Percentiles rank a stretch among this genome's conserved stretches.
These are phyloP conservation scores for Xiphias gladius DNA, from an alignment of 2,113 vertebrate species.

Conservation along the genomic window DNA sequence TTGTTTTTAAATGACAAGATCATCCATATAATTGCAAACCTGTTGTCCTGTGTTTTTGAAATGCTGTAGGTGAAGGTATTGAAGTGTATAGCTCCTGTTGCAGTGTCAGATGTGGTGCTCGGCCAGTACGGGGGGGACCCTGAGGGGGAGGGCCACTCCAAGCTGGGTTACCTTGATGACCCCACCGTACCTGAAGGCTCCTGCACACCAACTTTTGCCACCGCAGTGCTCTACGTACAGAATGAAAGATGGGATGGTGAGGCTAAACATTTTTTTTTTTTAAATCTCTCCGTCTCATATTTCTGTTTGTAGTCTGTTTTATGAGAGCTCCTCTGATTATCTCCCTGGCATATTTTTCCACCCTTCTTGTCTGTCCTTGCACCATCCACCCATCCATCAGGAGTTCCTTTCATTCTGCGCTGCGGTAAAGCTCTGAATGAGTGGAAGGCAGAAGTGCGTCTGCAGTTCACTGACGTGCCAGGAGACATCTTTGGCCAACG, in stretches of 20 bases:
- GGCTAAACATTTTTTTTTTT: constrained; percentile 27
- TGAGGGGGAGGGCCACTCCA: constrained; percentile 84
- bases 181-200: constrained; percentile 89
- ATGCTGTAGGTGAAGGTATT: constrained; percentile 90
- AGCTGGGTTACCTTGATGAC: constrained; percentile 90
- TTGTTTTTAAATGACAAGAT: background rate
- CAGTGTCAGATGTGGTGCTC: constrained; percentile 85
- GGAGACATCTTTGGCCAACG: constrained; percentile 88
- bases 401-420: constrained; percentile 91
- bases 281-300: background rate
- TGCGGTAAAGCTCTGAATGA: constrained; percentile 95
- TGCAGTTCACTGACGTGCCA: constrained; percentile 91
- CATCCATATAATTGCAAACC: background rate
- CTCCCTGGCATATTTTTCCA: background rate
- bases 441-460: constrained; percentile 90
- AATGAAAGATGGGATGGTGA: constrained; percentile 95
- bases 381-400: constrained; percentile 60
- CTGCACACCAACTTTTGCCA: constrained; percentile 90
- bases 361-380: background rate
- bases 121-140: constrained; percentile 92
- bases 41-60: constrained; percentile 15
- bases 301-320: background rate
- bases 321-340: background rate
- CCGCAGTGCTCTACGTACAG: constrained; percentile 88
- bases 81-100: constrained; percentile 87